Conservation (phyloP, 1,140 invertebrate species). For the Matsumurasca onukii region DNA sequence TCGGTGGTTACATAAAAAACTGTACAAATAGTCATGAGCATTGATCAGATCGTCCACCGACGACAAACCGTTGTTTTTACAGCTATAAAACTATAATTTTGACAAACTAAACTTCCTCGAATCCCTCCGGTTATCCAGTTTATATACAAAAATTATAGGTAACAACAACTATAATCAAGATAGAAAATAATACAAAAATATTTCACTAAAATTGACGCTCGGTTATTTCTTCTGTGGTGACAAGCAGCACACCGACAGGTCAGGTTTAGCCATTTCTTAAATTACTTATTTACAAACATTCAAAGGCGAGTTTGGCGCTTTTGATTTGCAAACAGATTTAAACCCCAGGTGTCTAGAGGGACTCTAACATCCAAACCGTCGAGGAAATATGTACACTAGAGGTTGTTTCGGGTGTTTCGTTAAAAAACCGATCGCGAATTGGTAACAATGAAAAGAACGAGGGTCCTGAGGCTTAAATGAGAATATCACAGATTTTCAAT, state of each 20-base stretch:
- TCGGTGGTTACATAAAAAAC: neutral
- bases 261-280: conserved; percentile 16
- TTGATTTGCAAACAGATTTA: conserved; percentile 24
- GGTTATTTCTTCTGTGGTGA: conserved; percentile 16
- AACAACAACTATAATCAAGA: conserved; percentile 4
- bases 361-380: neutral
- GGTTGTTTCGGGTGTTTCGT: neutral
- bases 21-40: neutral
- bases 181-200: conserved; percentile 22
- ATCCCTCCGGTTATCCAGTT: neutral
- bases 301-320: conserved; percentile 10
- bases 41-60: neutral
- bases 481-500: conserved; percentile 25
- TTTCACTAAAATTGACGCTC: conserved; percentile 21
- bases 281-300: conserved; percentile 24
- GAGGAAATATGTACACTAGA: conserved; percentile 14
- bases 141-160: neutral
- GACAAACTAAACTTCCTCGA: neutral
- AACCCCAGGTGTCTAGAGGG: conserved; percentile 7
- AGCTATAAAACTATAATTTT: conserved; percentile 6
- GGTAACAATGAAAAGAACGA: conserved; percentile 1
- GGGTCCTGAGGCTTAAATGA: conserved; percentile 17
- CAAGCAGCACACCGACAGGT: neutral
- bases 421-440: neutral
- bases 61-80: neutral